Percentiles rank a stretch among this genome's conserved stretches.
Conservation (phyloP, 2,888 invertebrate species). For the Agelastica alni region DNA sequence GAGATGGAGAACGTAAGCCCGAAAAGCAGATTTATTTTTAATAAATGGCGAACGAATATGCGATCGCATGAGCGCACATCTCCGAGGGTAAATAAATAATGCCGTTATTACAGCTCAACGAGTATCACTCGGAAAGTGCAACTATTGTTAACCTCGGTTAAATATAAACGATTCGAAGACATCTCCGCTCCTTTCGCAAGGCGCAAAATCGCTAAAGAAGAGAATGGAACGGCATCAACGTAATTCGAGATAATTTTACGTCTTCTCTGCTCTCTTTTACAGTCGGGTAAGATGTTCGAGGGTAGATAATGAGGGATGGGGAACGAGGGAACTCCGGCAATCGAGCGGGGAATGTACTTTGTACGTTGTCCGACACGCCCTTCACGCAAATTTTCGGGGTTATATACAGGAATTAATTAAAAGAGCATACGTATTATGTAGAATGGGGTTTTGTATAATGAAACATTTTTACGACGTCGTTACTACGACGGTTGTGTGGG, state of each 20-base stretch:
- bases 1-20: conserved; percentile 20
- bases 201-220: conserved; percentile 22
- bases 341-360: conserved; percentile 31
- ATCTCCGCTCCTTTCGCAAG: conserved; percentile 38
- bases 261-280: conserved; percentile 52
- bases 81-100: conserved; percentile 56
- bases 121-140: conserved; percentile 44
- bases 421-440: conserved; percentile 23
- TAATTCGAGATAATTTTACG: conserved; percentile 56
- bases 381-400: conserved; percentile 40
- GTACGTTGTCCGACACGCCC: conserved; percentile 36
- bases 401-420: conserved; percentile 39
- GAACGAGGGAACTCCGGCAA: conserved; percentile 30
- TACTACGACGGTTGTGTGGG: conserved; percentile 10
- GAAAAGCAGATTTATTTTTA: conserved; percentile 54
- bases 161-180: conserved; percentile 24
- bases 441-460: conserved; percentile 38
- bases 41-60: conserved; percentile 53
- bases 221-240: conserved; percentile 40
- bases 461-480: conserved; percentile 23
- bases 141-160: conserved; percentile 30
- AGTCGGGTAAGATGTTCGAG: conserved; percentile 53
- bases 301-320: conserved; percentile 47
- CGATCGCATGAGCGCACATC: conserved; percentile 48
- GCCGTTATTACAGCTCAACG: conserved; percentile 55